Conservation (phyloP, 2,888 invertebrate species). For the Eumerus sabulonum region DNA sequence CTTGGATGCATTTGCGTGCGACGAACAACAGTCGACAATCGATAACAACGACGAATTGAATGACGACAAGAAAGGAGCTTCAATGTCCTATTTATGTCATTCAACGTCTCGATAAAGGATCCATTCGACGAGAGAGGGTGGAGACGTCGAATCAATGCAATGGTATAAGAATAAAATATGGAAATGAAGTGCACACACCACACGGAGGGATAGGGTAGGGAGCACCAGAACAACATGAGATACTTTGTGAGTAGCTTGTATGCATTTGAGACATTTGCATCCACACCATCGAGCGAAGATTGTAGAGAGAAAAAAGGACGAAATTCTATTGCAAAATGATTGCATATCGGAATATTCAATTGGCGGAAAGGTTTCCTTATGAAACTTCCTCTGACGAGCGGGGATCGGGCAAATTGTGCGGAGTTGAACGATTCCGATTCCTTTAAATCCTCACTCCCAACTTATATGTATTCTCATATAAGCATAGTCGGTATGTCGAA, state of each 20-base stretch:
- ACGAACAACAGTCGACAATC: neutral
- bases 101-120: conserved; percentile 3
- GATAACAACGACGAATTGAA: conserved; percentile 4
- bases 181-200: conserved; percentile 15
- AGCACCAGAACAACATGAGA: too few species aligned
- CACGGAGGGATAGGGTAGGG: neutral
- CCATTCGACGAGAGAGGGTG: too few species aligned
- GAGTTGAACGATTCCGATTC: conserved; percentile 32
- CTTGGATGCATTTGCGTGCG: conserved; percentile 15
- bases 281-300: neutral
- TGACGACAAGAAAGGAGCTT: neutral
- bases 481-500: neutral
- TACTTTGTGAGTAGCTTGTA: too few species aligned
- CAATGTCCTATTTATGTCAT: neutral
- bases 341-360: conserved; percentile 67
- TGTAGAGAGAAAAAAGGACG: conserved; percentile 5
- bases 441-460: conserved; percentile 30
- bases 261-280: neutral
- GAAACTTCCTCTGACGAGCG: conserved; percentile 41
- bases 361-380: conserved; percentile 57
- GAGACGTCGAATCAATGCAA: conserved; percentile 29
- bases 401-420: conserved; percentile 41
- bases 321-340: conserved; percentile 64
- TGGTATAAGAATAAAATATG: conserved; percentile 30
- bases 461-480: too few species aligned